Percentiles rank a stretch among this genome's conserved stretches.
Evolutionary conservation across 2,113 vertebrate species (phyloP).

Genomic region (Pelusios castaneus): DNA sequence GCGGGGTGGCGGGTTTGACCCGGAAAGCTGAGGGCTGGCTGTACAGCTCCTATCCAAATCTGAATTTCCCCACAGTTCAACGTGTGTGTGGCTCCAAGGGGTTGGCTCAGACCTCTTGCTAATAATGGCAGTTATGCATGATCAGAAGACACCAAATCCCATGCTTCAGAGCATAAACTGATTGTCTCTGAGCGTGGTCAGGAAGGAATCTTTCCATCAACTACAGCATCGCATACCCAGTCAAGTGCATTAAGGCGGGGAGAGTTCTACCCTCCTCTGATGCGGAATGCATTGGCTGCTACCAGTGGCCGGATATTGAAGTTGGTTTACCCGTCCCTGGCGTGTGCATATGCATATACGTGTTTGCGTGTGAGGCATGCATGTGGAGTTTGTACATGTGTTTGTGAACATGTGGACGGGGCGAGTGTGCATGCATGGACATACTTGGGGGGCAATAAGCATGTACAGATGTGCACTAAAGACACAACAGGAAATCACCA

Average conservation of each 20-base stretch:
- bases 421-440: background rate
- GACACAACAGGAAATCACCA: background rate
- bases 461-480: background rate
- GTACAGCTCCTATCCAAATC: background rate
- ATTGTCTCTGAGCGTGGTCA: background rate
- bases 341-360: background rate
- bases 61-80: background rate
- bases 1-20: background rate
- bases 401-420: background rate
- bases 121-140: background rate
- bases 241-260: background rate
- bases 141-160: background rate
- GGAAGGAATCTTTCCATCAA: background rate
- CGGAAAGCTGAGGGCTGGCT: background rate
- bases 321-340: background rate
- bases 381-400: rapidly evolving
- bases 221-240: background rate
- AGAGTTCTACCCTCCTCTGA: background rate
- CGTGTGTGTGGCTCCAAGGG: background rate
- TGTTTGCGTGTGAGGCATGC: background rate
- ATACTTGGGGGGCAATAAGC: background rate
- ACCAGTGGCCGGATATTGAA: rapidly evolving
- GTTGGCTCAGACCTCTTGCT: background rate
- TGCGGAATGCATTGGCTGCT: background rate
- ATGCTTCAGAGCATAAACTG: background rate